phyloP scores from a whole-genome alignment of 1,140 invertebrate species.

The Limonius californicus region DNA sequence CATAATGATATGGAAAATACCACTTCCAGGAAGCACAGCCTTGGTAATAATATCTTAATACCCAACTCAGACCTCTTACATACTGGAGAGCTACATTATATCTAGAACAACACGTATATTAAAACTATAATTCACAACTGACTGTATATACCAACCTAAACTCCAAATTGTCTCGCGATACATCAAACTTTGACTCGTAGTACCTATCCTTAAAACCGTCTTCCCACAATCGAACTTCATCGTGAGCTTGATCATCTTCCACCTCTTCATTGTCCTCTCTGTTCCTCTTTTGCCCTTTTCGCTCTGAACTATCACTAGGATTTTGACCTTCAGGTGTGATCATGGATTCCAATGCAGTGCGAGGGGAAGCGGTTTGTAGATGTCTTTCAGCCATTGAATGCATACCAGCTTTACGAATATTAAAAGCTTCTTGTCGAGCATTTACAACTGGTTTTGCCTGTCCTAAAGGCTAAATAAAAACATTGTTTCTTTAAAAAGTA shows the following conservation, averaged over 20 bases:
- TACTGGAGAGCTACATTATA: slow-evolving; percentile 91
- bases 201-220: slow-evolving; percentile 97
- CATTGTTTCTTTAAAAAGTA: too few relatives aligned
- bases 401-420: slow-evolving; percentile 61
- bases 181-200: slow-evolving; percentile 97
- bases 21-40: slow-evolving; percentile 99
- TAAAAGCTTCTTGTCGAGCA: slow-evolving; percentile 65
- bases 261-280: slow-evolving; percentile 51
- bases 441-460: slow-evolving; percentile 55
- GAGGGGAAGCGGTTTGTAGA: slow-evolving; percentile 37
- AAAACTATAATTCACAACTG: slow-evolving; percentile 10
- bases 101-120: slow-evolving; percentile 50
- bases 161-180: slow-evolving; percentile 70
- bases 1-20: slow-evolving; percentile 99
- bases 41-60: slow-evolving; percentile 97
- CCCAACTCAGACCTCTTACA: slow-evolving; percentile 95
- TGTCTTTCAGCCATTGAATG: slow-evolving; percentile 39
- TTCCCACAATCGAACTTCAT: slow-evolving; percentile 96
- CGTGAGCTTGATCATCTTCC: slow-evolving; percentile 77
- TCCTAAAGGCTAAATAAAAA: slow-evolving; percentile 51
- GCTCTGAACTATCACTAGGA: slow-evolving; percentile 15
- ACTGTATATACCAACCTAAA: slow-evolving; percentile 71
- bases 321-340: slow-evolving; percentile 36
- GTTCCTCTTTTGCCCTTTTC: slow-evolving; percentile 50
- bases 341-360: slow-evolving; percentile 48